Evolutionary conservation across 1,140 invertebrate genomes (phyloP), one percentile per base, ranked within the genome.

Genomic region (Prorops nasuta): DNA sequence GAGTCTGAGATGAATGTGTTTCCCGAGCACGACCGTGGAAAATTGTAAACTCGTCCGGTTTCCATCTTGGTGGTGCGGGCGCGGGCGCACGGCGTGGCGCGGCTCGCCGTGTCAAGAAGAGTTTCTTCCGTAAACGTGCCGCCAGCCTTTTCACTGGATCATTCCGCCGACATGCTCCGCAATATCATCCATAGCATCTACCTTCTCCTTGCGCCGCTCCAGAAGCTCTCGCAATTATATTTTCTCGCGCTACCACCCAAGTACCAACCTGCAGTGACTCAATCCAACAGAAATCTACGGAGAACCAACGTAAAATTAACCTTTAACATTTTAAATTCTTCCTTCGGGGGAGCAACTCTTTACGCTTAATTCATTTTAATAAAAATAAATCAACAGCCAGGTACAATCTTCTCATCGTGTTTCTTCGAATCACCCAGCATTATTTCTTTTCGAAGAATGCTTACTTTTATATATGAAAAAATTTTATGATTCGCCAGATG

Each of bases 341-440:
- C n/a, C n/a, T n/a, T n/a, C n/a, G n/a, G n/a, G n/a, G n/a, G n/a
- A n/a, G 47, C 44, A 61, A 65, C 64, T 65, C 65, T 64, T 67
- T 56, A 54, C 54, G 41, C 41, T 4, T 28, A 28, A 4, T 6
- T 10, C 24, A 10, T 28, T 28, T 28, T 4, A 6, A 28, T 28
- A 4, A 10, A 28, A 10, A 28, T 28, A 4, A 10, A 28, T 28
- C 24, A 28, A 28, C 10, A 10, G 24, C n/a, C n/a, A n/a, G n/a
- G n/a, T n/a, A n/a, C n/a, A n/a, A n/a, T n/a, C n/a, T n/a, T n/a
- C n/a, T n/a, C n/a, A n/a, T n/a, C n/a, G n/a, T n/a, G n/a, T n/a
- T n/a, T n/a, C n/a, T 28, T 4, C 24, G 24, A 28, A 28, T 6
- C 24, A 6, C 4, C 24, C 4, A 6, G 4, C 4, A 28, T 10